Evolutionary conservation across 1,140 invertebrate species (phyloP), one percentile per base, ranked within the genome.

Genomic region (Heliconius nattereri): DNA sequence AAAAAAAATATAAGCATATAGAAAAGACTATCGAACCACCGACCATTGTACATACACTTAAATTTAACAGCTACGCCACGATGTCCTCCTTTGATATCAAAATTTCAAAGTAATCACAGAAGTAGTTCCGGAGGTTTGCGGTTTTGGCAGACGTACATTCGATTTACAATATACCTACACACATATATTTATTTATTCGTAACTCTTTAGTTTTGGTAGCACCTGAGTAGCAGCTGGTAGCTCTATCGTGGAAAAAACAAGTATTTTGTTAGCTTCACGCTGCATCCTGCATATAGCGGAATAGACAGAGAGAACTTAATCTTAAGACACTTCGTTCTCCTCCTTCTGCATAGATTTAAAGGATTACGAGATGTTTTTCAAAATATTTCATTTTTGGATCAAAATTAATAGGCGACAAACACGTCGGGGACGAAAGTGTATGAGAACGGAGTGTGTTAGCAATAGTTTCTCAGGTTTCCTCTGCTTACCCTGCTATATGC

Each of bases 41-140:
- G 3, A 7, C 19, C 7, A 23, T 11, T 57, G n/a, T 11, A 57
- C 8, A 57, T 11, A 57, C n/a, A n/a, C 8, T n/a, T 0, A n/a
- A 23, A 23, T 57, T 57, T 23, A 8, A 57, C 54, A 57, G 23
- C 2, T 57, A 0, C n/a, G n/a, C 20, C 54, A 57, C 54, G 3
- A 66, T 23, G 3, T 26, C 1, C n/a, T 66, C 19, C 49, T 66
- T 29, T 29, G 3, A 66, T 66, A 66, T 66, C 5, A 66, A 66
- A 66, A 29, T 66, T 29, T 16, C 26, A 66, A 66, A 29, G 54
- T 60, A 60, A 66, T 66, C 60, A n/a, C 60, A 66, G n/a, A 66
- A 66, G 60, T 23, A 26, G n/a, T 66, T 66, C 60, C 13, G 60
- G 60, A 66, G 60, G 26, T 66, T 66, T 66, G 23, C 23, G 60